Conservation (phyloP, 2,888 invertebrate species). For the Brenthis ino region DNA sequence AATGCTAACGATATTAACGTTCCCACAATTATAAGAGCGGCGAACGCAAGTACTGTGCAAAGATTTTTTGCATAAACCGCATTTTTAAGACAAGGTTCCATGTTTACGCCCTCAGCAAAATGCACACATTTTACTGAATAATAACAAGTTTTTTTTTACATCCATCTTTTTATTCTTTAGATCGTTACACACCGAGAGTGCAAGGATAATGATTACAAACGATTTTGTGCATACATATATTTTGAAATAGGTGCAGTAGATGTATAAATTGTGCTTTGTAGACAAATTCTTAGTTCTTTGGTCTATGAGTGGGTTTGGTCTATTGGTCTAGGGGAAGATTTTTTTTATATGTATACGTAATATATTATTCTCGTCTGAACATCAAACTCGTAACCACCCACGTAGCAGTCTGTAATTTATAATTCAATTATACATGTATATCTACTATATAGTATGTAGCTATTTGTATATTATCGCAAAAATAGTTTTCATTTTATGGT, state of each 20-base stretch:
- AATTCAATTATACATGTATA: too few species aligned
- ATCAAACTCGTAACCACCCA: too few species aligned
- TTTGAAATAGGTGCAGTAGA: not conserved
- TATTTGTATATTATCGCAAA: too few species aligned
- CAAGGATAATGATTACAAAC: not conserved
- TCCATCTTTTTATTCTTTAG: not conserved
- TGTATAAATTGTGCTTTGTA: not conserved
- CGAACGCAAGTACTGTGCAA: conserved; percentile 31
- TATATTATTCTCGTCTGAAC: too few species aligned
- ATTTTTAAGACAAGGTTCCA: conserved; percentile 41
- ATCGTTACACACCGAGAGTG: not conserved
- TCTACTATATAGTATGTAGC: too few species aligned
- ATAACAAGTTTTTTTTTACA: conserved; percentile 33
- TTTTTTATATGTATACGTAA: too few species aligned
- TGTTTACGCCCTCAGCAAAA: conserved; percentile 38
- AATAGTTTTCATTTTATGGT: too few species aligned
- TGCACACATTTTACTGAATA: conserved; percentile 36
- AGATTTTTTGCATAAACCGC: conserved; percentile 44
- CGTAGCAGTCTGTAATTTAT: too few species aligned
- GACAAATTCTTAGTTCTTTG: too few species aligned
- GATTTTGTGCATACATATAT: not conserved
- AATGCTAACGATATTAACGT: conserved; percentile 27
- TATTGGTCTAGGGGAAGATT: too few species aligned
- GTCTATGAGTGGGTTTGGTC: too few species aligned
- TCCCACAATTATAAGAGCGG: conserved; percentile 34